These are phyloP conservation scores for Thymelicus lineola DNA, from an alignment of 2,888 invertebrate species.

Conservation along the genomic window DNA sequence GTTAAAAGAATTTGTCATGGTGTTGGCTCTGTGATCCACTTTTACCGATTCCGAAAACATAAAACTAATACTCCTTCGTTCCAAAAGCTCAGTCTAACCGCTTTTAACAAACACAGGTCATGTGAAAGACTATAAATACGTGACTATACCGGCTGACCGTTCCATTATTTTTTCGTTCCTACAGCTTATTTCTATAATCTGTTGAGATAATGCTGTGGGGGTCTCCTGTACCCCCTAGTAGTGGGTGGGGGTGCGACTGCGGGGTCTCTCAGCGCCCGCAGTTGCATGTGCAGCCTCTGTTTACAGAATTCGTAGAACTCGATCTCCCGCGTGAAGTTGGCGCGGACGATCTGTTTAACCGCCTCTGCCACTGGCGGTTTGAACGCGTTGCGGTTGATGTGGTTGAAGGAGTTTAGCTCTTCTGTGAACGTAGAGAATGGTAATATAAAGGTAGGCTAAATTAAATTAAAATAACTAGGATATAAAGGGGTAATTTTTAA, in stretches of 20 bases:
- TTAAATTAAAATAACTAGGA: too few relatives aligned
- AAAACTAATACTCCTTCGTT: too few relatives aligned
- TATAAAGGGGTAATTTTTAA: too few relatives aligned
- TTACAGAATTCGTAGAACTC: slow-evolving; percentile 96
- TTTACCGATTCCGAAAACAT: too few relatives aligned
- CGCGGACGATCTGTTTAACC: slow-evolving; percentile 93
- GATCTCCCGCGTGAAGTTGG: slow-evolving; percentile 94
- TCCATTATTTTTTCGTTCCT: not conserved
- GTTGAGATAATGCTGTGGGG: slow-evolving; percentile 34
- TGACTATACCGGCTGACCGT: not conserved
- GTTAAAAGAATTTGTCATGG: too few relatives aligned
- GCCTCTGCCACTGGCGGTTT: slow-evolving; percentile 95
- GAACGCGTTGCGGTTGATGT: slow-evolving; percentile 94
- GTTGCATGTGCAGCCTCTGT: slow-evolving; percentile 92
- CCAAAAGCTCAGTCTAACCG: too few relatives aligned
- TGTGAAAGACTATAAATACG: too few relatives aligned
- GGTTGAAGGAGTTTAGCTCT: slow-evolving; percentile 90
- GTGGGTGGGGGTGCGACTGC: slow-evolving; percentile 60
- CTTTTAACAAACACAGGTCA: too few relatives aligned
- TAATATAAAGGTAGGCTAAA: too few relatives aligned
- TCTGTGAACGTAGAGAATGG: slow-evolving; percentile 78
- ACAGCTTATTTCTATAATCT: slow-evolving; percentile 17
- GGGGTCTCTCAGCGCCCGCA: slow-evolving; percentile 88
- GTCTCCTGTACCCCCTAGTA: slow-evolving; percentile 52
- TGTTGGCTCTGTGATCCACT: too few relatives aligned